A percentile compares a stretch with the other conserved stretches of the same genome.
Conservation (phyloP, 1,140 invertebrate species). For the Anastrepha ludens region DNA sequence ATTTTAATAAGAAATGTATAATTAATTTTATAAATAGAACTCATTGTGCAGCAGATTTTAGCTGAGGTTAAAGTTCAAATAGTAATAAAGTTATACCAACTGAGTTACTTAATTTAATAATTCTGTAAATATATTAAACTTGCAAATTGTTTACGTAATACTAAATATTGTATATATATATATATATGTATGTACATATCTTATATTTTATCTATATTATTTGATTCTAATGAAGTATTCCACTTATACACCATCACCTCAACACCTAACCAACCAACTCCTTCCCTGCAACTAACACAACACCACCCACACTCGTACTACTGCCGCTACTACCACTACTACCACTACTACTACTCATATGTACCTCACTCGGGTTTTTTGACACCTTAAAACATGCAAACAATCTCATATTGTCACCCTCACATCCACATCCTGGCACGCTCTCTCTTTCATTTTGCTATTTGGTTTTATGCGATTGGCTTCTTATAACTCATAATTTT, state of each 20-base stretch:
- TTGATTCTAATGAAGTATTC: constrained; percentile 47
- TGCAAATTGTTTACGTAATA: not conserved
- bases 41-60: too few species aligned
- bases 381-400: not conserved
- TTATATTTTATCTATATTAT: constrained; percentile 36
- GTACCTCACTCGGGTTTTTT: constrained; percentile 3
- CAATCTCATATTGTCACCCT: not conserved
- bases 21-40: too few species aligned
- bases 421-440: constrained; percentile 21
- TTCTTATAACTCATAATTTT: constrained; percentile 26
- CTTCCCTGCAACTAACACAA: not conserved
- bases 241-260: constrained; percentile 51
- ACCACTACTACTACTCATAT: not conserved
- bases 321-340: not conserved
- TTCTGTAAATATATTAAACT: not conserved
- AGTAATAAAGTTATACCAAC: not conserved
- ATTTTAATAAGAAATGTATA: too few species aligned
- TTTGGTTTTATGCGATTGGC: not conserved
- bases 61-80: too few species aligned
- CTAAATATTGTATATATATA: not conserved
- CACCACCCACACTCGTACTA: not conserved
- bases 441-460: constrained; percentile 27
- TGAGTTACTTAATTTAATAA: not conserved
- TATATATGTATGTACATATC: not conserved
- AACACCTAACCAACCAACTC: constrained; percentile 33